Base-by-base conservation (phyloP, 2,888 invertebrate genomes). In the Glaucopsyche alexis region DNA sequence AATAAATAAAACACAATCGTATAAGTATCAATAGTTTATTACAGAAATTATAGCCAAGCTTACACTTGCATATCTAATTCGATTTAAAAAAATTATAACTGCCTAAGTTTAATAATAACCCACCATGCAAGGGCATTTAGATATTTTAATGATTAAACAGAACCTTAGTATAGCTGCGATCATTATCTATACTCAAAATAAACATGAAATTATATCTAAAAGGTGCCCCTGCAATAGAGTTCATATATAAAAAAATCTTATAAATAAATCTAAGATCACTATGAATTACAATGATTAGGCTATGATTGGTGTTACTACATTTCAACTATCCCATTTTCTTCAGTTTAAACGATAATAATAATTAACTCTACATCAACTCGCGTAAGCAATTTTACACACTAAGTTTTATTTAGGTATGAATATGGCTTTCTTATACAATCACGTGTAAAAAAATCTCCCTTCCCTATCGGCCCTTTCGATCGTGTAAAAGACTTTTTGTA, bases 1-100 rank as follows among this genome's bases (percentile, higher is more conserved):
- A 16, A 42, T 3, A 77, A 80, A 83, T 81, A 81, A 85, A 83
- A 80, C 79, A 80, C 81, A 77, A 60, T 77, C 55, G 73, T 76
- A 72, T 87, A 89, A 87, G 87, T 92, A 92, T 91, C 88, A 89
- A 90, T 91, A 92, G 87, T 93, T 93, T 93, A 93, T 92, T 93
- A 91, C 87, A 90, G 91, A 91, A 91, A 90, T 91, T 91, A 91
- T 91, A 91, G 90, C 91, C 91, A 93, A 92, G 92, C 92, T 91
- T 92, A 92, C 90, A 92, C 84, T 89, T 89, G 87, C 85, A 84
- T 83, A 87, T 85, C 88, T 91, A 90, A 86, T 85, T 84, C 83
- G 85, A 88, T 86, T 87, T 87, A 85, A 87, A 85, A 66, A 86
- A 87, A 86, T 80, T 85, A 84, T 84, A 90, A 88, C 87, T 87